Percentiles rank a stretch among this genome's conserved stretches.
Conservation (phyloP, 1,140 invertebrate species). For the Notospermus geniculatus region DNA sequence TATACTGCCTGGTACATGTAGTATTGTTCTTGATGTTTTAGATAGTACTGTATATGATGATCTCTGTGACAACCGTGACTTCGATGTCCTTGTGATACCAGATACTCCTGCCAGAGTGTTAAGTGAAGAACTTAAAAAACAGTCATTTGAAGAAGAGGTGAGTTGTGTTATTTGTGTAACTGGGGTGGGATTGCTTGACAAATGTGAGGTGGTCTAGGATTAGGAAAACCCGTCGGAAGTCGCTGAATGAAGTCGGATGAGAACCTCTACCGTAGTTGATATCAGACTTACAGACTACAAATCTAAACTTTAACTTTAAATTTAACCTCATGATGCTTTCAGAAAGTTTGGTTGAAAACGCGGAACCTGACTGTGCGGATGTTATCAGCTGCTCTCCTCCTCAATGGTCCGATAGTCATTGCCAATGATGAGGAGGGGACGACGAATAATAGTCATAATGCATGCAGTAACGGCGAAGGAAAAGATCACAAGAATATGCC, state of each 20-base stretch:
- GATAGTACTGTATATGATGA: slow-evolving; percentile 59
- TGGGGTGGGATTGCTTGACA: background rate
- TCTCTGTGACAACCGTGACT: slow-evolving; percentile 64
- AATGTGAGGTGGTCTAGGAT: background rate
- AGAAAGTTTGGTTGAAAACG: slow-evolving; percentile 47
- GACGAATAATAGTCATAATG: background rate
- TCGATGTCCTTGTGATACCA: slow-evolving; percentile 52
- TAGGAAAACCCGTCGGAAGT: too few relatives aligned
- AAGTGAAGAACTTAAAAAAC: slow-evolving; percentile 32
- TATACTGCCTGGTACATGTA: background rate
- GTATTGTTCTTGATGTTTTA: slow-evolving; percentile 4
- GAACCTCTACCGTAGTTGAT: too few relatives aligned
- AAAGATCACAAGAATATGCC: slow-evolving; percentile 20
- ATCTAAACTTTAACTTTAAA: background rate
- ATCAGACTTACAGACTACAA: too few relatives aligned
- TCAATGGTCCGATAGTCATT: slow-evolving; percentile 23
- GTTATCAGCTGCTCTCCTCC: slow-evolving; percentile 37
- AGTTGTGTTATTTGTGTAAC: background rate
- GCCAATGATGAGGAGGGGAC: slow-evolving; percentile 15
- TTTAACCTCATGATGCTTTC: slow-evolving; percentile 1
- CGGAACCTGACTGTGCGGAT: slow-evolving; percentile 40
- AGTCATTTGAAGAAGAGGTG: slow-evolving; percentile 47
- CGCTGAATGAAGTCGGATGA: too few relatives aligned
- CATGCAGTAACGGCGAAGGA: slow-evolving; percentile 6
- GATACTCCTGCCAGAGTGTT: slow-evolving; percentile 41